Evolutionary conservation across 2,888 invertebrate genomes (phyloP).

Genomic region (Eretmocerus hayati): DNA sequence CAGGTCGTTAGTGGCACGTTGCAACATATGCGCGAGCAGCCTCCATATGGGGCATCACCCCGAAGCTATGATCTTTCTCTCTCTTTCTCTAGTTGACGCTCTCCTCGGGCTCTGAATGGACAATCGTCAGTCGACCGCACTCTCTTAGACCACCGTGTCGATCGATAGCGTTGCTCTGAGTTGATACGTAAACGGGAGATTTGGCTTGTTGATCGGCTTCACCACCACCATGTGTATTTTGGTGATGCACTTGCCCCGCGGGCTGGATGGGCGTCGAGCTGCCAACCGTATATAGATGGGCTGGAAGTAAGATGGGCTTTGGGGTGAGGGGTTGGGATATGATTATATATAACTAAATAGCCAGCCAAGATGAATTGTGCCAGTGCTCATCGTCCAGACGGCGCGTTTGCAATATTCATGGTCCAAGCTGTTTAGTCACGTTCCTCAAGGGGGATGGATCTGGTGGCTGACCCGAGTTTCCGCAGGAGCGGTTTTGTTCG

Average conservation of each 20-base stretch:
- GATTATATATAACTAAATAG: too few species aligned
- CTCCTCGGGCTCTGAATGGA: conserved; percentile 1
- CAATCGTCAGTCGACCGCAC: conserved; percentile 9
- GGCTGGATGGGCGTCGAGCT: too few species aligned
- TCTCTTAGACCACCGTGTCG: conserved; percentile 13
- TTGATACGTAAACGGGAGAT: neutral
- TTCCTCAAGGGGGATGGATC: conserved; percentile 3
- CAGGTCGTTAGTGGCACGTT: conserved; percentile 46
- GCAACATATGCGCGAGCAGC: conserved; percentile 47
- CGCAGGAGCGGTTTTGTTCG: conserved; percentile 4
- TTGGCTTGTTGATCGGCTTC: conserved; percentile 15
- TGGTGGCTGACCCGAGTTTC: neutral
- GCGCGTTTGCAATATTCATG: conserved; percentile 18
- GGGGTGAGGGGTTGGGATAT: too few species aligned
- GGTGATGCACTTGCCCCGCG: conserved; percentile 12
- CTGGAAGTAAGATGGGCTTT: neutral
- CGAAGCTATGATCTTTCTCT: too few species aligned
- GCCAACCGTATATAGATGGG: too few species aligned
- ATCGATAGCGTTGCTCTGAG: conserved; percentile 8
- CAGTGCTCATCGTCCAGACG: too few species aligned
- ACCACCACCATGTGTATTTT: too few species aligned
- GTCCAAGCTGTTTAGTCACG: conserved; percentile 16
- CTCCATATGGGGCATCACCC: conserved; percentile 44
- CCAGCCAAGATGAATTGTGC: too few species aligned
- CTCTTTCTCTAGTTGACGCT: conserved; percentile 4